Conservation (phyloP, 2,888 invertebrate species). For the Vesta saturnalis region DNA sequence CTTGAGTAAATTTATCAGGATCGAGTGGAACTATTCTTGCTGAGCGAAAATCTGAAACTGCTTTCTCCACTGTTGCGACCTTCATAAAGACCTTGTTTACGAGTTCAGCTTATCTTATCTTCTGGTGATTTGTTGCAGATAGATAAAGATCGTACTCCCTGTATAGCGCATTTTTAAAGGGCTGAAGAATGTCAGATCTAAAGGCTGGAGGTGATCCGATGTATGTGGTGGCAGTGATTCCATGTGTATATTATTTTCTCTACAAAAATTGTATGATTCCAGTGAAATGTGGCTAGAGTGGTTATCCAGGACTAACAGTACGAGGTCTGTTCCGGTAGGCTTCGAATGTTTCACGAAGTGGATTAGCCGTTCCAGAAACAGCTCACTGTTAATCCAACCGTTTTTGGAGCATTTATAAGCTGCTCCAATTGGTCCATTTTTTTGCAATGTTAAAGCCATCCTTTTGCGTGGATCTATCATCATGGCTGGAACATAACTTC, state of each 20-base stretch:
- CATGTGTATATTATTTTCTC: neutral
- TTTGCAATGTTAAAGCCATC: constrained; percentile 15
- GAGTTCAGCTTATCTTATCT: constrained; percentile 32
- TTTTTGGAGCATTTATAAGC: constrained; percentile 30
- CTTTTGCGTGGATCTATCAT: constrained; percentile 14
- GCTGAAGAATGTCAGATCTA: no score
- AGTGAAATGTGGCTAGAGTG: neutral
- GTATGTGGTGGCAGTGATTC: no score
- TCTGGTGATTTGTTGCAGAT: constrained; percentile 26
- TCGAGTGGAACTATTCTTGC: constrained; percentile 16
- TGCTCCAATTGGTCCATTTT: constrained; percentile 32
- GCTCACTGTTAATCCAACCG: constrained; percentile 18
- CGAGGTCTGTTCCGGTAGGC: neutral
- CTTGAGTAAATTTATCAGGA: constrained; percentile 11
- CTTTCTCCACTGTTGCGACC: no score
- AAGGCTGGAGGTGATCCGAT: no score
- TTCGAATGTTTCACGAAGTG: constrained; percentile 18
- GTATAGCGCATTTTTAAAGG: no score
- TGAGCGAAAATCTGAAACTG: constrained; percentile 35
- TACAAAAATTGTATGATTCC: neutral
- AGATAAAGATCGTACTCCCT: constrained; percentile 32
- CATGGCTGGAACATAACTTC: constrained; percentile 12
- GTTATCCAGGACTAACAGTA: neutral
- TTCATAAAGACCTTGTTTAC: constrained; percentile 40
- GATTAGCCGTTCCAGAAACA: constrained; percentile 12